Evolutionary conservation across 2,888 invertebrate genomes (phyloP).

Genomic region (Calameuta idolon): DNA sequence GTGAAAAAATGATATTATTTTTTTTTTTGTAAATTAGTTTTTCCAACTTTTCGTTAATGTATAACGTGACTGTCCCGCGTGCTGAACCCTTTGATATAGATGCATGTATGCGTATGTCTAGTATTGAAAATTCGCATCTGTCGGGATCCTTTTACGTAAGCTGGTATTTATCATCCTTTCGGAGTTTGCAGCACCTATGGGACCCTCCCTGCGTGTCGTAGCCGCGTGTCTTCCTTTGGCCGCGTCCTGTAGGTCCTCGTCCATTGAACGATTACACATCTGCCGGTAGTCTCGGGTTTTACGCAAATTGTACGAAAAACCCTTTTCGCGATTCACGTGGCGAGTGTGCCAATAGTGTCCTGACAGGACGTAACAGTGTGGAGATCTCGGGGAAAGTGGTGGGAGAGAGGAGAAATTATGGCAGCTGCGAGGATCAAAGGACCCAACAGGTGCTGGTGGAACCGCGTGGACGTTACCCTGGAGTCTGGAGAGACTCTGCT

Average conservation of each 20-base stretch:
- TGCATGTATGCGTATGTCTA: not conserved
- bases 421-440: not conserved
- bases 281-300: not conserved
- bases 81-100: not conserved
- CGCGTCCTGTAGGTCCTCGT: not conserved
- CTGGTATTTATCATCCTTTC: not conserved
- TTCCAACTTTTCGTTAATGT: too few relatives aligned
- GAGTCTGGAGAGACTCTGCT: not conserved
- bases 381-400: not conserved
- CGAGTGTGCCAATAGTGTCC: not conserved
- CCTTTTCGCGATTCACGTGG: not conserved
- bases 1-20: too few relatives aligned
- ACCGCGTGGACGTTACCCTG: not conserved
- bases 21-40: too few relatives aligned
- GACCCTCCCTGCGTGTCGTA: not conserved
- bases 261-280: not conserved
- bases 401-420: not conserved
- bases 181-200: not conserved
- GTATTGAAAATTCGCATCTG: not conserved
- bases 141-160: not conserved
- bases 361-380: not conserved
- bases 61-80: not conserved
- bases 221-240: not conserved
- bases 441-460: not conserved
- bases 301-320: not conserved